Evolutionary conservation across 2,113 vertebrate species (phyloP).

Genomic region (Silurus asotus): DNA sequence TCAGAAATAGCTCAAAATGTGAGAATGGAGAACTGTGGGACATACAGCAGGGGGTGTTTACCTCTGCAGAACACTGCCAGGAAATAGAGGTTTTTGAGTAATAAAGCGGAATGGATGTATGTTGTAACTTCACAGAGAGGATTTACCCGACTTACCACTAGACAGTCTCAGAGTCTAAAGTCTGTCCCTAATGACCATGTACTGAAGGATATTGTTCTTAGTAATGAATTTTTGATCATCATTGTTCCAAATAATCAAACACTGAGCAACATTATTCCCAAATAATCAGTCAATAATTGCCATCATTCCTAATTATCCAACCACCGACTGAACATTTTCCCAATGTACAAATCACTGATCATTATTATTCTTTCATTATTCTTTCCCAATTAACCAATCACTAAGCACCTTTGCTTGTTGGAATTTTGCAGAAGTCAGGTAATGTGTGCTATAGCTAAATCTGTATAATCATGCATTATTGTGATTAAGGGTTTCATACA

Average conservation of each 20-base stretch:
- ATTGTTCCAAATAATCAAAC: neutral
- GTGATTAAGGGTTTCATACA: neutral
- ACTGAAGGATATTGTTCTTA: neutral
- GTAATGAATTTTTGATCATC: neutral
- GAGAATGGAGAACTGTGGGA: neutral
- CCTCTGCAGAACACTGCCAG: neutral
- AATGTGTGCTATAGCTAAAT: no score
- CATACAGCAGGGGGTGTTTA: neutral
- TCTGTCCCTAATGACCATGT: neutral
- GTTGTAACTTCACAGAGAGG: neutral
- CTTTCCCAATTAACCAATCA: neutral
- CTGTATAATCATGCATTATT: no score
- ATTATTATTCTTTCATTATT: no score
- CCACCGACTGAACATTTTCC: neutral
- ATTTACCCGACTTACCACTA: neutral
- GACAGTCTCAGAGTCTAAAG: neutral
- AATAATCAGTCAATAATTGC: neutral
- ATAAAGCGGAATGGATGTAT: neutral
- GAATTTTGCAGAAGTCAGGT: neutral
- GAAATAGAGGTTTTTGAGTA: neutral
- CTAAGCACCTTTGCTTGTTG: neutral
- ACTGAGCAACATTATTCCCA: neutral
- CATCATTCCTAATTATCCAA: neutral
- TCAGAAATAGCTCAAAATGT: neutral
- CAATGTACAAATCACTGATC: neutral